These are phyloP conservation scores for Pelecanoides urinatrix DNA, from an alignment of 2,113 vertebrate species.

Conservation along the genomic window DNA sequence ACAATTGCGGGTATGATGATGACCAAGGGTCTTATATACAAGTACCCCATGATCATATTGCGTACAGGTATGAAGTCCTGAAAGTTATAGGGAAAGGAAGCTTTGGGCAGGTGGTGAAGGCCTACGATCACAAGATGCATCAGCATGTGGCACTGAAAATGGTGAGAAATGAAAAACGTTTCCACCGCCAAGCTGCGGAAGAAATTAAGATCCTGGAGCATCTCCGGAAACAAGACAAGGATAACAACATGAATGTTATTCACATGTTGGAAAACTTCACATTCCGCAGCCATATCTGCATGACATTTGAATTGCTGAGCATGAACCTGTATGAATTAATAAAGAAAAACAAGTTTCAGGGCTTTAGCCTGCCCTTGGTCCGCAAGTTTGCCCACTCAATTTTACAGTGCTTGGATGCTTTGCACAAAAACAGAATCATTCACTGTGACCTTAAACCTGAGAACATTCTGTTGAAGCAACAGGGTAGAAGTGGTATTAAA, in stretches of 20 bases:
- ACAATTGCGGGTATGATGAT: slow-evolving; percentile 94
- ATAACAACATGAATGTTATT: slow-evolving; percentile 97
- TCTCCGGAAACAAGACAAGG: slow-evolving; percentile 95
- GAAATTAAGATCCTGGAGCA: slow-evolving; percentile 98
- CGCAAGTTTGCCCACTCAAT: slow-evolving; percentile 99
- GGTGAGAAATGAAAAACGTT: slow-evolving; percentile 98
- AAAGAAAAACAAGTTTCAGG: slow-evolving; percentile 99
- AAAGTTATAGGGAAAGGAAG: slow-evolving; percentile 99
- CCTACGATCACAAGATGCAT: slow-evolving; percentile 94
- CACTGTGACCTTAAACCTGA: slow-evolving; percentile 99
- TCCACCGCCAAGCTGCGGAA: slow-evolving; percentile 96
- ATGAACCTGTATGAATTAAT: slow-evolving; percentile 99
- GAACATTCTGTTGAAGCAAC: slow-evolving; percentile 97
- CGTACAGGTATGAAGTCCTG: slow-evolving; percentile 95
- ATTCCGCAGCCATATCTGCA: slow-evolving; percentile 98
- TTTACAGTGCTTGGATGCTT: slow-evolving; percentile 94
- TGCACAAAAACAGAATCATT: slow-evolving; percentile 98
- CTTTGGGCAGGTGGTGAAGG: slow-evolving; percentile 98
- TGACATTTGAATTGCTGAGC: slow-evolving; percentile 98
- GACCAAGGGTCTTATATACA: slow-evolving; percentile 98
- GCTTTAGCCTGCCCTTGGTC: slow-evolving; percentile 96
- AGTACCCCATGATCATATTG: slow-evolving; percentile 93
- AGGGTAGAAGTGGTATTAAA: slow-evolving; percentile 98
- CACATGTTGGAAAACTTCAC: slow-evolving; percentile 99
- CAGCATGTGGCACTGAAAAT: slow-evolving; percentile 96